phyloP scores from a whole-genome alignment of 2,797 vertebrate species.

The Hypotaenidia okinawae region DNA sequence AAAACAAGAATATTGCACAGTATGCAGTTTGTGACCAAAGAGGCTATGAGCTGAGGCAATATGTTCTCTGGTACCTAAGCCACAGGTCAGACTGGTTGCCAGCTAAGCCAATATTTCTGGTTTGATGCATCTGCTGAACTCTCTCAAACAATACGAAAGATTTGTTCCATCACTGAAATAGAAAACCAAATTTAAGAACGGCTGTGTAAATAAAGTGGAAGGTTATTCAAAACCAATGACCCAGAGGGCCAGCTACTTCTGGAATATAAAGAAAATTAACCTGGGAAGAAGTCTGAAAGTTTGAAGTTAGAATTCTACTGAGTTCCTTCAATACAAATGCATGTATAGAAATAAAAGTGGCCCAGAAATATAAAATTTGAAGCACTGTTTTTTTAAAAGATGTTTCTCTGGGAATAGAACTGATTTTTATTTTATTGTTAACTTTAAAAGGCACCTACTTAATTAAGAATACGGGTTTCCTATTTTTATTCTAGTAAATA shows the following conservation, averaged over 20 bases:
- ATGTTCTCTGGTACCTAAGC: slow-evolving; percentile 13
- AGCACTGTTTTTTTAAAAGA: neutral
- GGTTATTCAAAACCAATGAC: slow-evolving; percentile 46
- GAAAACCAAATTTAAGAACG: slow-evolving; percentile 35
- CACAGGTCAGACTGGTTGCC: slow-evolving; percentile 14
- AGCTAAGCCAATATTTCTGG: slow-evolving; percentile 41
- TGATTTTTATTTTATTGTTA: neutral
- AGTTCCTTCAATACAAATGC: neutral
- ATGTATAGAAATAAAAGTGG: neutral
- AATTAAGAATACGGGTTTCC: neutral
- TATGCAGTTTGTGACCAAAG: slow-evolving; percentile 13
- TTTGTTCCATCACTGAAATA: slow-evolving; percentile 43
- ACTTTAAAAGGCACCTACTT: neutral
- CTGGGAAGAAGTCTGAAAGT: neutral
- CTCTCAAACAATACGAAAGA: slow-evolving; percentile 38
- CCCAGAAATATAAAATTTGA: neutral
- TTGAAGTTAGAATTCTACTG: neutral
- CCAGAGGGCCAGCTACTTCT: slow-evolving; percentile 9
- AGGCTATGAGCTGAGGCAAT: neutral
- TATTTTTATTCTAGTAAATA: neutral
- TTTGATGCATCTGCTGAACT: slow-evolving; percentile 36
- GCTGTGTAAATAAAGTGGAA: slow-evolving; percentile 68
- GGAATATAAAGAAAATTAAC: slow-evolving; percentile 53
- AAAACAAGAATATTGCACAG: slow-evolving; percentile 44
- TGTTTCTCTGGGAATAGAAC: too few species aligned